A percentile compares a stretch with the other conserved stretches of the same genome.
Evolutionary conservation across 2,113 vertebrate genomes (phyloP).

Genomic region (Melanocharis versteri): DNA sequence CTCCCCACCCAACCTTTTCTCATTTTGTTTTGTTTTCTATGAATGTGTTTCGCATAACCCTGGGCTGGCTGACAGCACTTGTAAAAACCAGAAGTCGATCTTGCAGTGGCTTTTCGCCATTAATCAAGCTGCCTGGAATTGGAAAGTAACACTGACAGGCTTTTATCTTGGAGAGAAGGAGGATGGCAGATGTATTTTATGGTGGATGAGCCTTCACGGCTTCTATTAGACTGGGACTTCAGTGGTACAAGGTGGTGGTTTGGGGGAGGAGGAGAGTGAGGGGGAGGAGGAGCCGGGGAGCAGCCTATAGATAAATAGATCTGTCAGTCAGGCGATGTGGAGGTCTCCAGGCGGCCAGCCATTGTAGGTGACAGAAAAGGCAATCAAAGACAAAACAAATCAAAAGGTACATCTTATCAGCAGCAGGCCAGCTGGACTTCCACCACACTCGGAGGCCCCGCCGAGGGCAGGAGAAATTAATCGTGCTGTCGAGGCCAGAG

Average conservation of each 20-base stretch:
- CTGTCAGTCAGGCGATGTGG: slow-evolving; percentile 74
- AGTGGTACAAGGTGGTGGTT: slow-evolving; percentile 49
- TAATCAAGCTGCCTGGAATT: slow-evolving; percentile 80
- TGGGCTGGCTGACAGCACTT: slow-evolving; percentile 70
- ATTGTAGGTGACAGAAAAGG: slow-evolving; percentile 77
- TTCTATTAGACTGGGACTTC: slow-evolving; percentile 51
- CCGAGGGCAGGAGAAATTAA: slow-evolving; percentile 77
- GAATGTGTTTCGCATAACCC: slow-evolving; percentile 69
- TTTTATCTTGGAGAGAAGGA: slow-evolving; percentile 73
- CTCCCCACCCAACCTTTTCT: slow-evolving; percentile 59
- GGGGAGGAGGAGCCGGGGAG: slow-evolving; percentile 60
- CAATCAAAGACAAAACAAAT: slow-evolving; percentile 79
- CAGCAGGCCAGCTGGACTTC: slow-evolving; percentile 74
- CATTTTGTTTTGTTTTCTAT: slow-evolving; percentile 70
- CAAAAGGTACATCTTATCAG: slow-evolving; percentile 81
- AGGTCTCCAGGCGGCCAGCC: slow-evolving; percentile 73
- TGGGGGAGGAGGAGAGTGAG: slow-evolving; percentile 37
- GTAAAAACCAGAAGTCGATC: slow-evolving; percentile 77
- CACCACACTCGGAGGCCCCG: slow-evolving; percentile 62
- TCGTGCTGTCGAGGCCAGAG: slow-evolving; percentile 76
- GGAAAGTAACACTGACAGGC: slow-evolving; percentile 76
- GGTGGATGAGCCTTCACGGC: slow-evolving; percentile 61
- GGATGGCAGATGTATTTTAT: slow-evolving; percentile 72
- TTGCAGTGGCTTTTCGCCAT: slow-evolving; percentile 76
- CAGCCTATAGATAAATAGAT: slow-evolving; percentile 76